Conservation (phyloP, 2,888 invertebrate species). For the Euphydryas editha region DNA sequence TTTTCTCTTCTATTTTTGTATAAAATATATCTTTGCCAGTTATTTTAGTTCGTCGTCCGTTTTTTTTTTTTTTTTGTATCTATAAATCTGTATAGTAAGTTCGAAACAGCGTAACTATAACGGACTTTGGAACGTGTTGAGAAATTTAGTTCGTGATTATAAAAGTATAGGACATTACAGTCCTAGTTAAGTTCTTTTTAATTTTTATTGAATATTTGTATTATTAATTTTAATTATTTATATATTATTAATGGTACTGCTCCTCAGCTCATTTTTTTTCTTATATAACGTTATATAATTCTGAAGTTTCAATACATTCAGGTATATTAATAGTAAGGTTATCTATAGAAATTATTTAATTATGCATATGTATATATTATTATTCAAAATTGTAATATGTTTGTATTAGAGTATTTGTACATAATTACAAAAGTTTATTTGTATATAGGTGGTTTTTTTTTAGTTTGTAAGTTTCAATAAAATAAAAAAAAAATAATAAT, state of each 20-base stretch:
- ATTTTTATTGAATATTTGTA: not conserved
- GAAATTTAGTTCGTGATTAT: slow-evolving; percentile 24
- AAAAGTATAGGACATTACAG: slow-evolving; percentile 16
- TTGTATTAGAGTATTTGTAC: too few species aligned
- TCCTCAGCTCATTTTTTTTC: too few species aligned
- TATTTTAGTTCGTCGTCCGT: slow-evolving; percentile 10
- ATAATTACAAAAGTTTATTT: too few species aligned
- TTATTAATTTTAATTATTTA: not conserved
- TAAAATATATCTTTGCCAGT: slow-evolving; percentile 27
- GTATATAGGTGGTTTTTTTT: too few species aligned
- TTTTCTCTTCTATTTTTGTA: slow-evolving; percentile 37
- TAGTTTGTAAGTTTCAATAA: too few species aligned
- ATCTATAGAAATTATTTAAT: too few species aligned
- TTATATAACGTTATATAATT: too few species aligned
- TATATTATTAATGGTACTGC: not conserved
- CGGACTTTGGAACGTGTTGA: slow-evolving; percentile 24
- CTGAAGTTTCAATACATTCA: too few species aligned
- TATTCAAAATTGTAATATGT: too few species aligned
- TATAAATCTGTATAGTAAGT: slow-evolving; percentile 23
- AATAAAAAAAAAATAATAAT: too few species aligned
- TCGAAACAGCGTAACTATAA: slow-evolving; percentile 14
- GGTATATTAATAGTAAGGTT: too few species aligned
- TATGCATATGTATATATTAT: too few species aligned
- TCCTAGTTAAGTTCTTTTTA: not conserved
- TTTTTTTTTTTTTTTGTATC: slow-evolving; percentile 15